Percentiles rank a stretch among this genome's conserved stretches.
Evolutionary conservation across 2,888 invertebrate genomes (phyloP).

Genomic region (Lypha dubia): DNA sequence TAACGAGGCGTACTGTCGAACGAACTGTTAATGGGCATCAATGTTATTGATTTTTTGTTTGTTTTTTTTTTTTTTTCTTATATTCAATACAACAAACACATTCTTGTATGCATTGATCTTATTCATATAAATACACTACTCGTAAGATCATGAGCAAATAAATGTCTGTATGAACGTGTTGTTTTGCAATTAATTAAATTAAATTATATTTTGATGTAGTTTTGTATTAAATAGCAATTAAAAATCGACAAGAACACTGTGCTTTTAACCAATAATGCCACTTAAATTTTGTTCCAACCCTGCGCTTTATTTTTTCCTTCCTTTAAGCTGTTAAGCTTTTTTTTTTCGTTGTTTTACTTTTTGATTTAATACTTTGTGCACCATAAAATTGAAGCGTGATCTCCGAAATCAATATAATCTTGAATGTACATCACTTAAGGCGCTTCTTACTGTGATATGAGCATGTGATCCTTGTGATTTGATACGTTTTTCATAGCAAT

Average conservation of each 20-base stretch:
- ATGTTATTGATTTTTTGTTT: constrained; percentile 38
- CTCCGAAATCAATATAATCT: constrained; percentile 70
- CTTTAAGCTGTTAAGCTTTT: neutral
- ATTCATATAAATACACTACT: neutral
- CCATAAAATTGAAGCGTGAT: constrained; percentile 66
- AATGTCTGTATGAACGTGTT: constrained; percentile 65
- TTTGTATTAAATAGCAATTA: constrained; percentile 66
- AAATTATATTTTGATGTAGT: constrained; percentile 70
- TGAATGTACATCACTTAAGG: constrained; percentile 63
- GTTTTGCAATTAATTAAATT: constrained; percentile 72
- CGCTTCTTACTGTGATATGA: constrained; percentile 64
- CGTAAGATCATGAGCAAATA: constrained; percentile 5
- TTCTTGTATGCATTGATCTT: constrained; percentile 10
- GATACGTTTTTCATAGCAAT: constrained; percentile 40
- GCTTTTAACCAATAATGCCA: constrained; percentile 46
- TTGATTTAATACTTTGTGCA: constrained; percentile 54
- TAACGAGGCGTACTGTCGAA: constrained; percentile 13
- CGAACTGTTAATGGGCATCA: constrained; percentile 50
- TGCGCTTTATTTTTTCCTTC: no score
- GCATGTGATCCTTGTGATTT: constrained; percentile 50
- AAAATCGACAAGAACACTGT: constrained; percentile 52
- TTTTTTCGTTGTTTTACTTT: neutral
- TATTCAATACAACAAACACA: constrained; percentile 15
- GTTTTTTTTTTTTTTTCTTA: constrained; percentile 9
- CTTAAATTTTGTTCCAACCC: constrained; percentile 27